Evolutionary conservation across 1,140 invertebrate species (phyloP), one percentile per base, ranked within the genome.

Genomic region (Danaus plexippus): DNA sequence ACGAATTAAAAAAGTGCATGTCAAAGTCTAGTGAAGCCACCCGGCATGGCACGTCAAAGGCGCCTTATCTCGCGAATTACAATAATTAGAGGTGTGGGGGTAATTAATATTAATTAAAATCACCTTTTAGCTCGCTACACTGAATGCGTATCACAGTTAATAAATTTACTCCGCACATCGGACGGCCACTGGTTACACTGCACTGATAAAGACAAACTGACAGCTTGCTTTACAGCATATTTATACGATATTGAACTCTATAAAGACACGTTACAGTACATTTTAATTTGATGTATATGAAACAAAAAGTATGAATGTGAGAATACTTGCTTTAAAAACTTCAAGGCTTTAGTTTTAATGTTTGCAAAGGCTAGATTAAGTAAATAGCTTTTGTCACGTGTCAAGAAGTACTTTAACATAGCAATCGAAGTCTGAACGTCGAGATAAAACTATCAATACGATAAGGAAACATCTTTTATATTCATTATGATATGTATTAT

Each of bases 91-190:
- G 80, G 80, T 82, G 80, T 82, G 79, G 74, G 68, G 61, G 79
- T 86, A 82, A 84, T 86, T 82, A 84, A 84, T 86, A 84, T 86
- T 86, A 82, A 84, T 84, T 86, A 82, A 79, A 80, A 80, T 82
- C 82, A 81, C 75, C 79, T 83, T 80, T 85, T 82, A 85, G 75
- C 67, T 75, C 68, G 75, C 76, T 74, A 78, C 80, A 81, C 71
- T 79, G 77, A 82, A 78, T 75, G 76, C 80, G 79, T 86, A 86
- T 86, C 83, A 80, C 80, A 75, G 79, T 86, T 82, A 86, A 86
- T 86, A 86, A 86, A 86, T 86, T 84, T 80, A 72, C 71, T 63
- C 70, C 63, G 66, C 67, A 71, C 77, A 79, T 75, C 75, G 73
- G 58, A 65, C 60, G 65, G 65, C 71, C 65, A 64, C 68, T 75